These are phyloP conservation scores for Nomada fucata DNA, from an alignment of 2,888 invertebrate genomes.

Conservation along the genomic window DNA sequence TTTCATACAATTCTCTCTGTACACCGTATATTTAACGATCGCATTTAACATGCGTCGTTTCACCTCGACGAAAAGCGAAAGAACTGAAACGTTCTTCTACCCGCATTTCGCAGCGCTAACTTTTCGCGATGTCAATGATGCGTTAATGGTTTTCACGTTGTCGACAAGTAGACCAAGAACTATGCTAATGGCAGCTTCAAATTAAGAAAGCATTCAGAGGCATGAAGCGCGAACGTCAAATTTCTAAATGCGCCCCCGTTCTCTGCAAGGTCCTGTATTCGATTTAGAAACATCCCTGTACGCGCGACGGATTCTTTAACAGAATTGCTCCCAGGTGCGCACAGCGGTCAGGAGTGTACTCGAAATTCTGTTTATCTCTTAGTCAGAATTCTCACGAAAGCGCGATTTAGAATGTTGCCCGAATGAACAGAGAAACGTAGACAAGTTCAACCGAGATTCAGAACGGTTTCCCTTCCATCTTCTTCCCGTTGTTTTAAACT, in stretches of 20 bases:
- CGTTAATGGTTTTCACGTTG: background rate
- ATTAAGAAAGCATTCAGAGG: background rate
- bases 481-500: slow-evolving; percentile 16
- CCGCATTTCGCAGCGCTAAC: background rate
- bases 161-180: background rate
- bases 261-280: background rate
- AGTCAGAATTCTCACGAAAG: background rate
- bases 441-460: slow-evolving; percentile 33
- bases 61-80: too few relatives aligned
- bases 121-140: background rate
- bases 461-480: slow-evolving; percentile 5
- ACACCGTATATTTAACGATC: too few relatives aligned
- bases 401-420: slow-evolving; percentile 19
- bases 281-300: slow-evolving; percentile 5
- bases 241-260: background rate
- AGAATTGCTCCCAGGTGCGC: background rate
- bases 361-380: slow-evolving; percentile 1
- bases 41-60: too few relatives aligned
- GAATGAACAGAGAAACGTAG: slow-evolving; percentile 31
- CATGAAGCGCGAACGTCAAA: too few relatives aligned
- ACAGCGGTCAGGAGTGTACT: background rate
- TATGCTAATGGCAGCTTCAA: background rate
- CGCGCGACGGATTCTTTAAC: slow-evolving; percentile 2
- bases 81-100: too few relatives aligned
- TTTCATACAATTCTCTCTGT: too few relatives aligned